These are phyloP conservation scores for Diorhabda carinulata DNA, from an alignment of 1,140 invertebrate genomes.

Conservation along the genomic window DNA sequence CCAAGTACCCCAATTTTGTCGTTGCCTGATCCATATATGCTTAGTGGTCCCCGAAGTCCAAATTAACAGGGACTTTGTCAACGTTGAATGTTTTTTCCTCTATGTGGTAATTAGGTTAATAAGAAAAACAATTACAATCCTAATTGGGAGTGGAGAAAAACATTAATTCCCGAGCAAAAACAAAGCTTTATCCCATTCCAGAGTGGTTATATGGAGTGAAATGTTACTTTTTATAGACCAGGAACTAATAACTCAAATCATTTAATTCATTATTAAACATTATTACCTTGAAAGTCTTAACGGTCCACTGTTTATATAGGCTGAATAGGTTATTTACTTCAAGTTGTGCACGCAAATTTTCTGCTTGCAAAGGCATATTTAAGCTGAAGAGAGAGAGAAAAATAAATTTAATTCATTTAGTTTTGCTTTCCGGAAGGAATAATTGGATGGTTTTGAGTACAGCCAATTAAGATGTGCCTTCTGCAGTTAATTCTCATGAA, in stretches of 20 bases:
- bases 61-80: neutral
- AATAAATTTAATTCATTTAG: slow-evolving; percentile 1
- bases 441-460: neutral
- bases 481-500: neutral
- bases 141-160: neutral
- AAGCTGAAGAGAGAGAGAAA: neutral
- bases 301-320: neutral
- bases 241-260: too few species aligned
- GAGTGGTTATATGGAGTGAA: too few species aligned
- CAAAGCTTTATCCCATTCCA: too few species aligned
- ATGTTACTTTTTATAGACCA: too few species aligned
- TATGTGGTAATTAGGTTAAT: neutral
- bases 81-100: neutral
- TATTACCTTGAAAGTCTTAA: neutral
- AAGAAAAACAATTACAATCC: neutral
- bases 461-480: neutral
- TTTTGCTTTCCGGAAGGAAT: neutral
- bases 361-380: neutral
- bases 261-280: neutral
- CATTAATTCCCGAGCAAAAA: too few species aligned
- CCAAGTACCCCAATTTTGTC: too few species aligned
- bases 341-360: neutral
- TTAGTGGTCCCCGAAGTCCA: slow-evolving; percentile 1
- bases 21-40: neutral
- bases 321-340: slow-evolving; percentile 2